phyloP scores from a whole-genome alignment of 2,888 invertebrate genomes.

The Yponomeuta sedellus region DNA sequence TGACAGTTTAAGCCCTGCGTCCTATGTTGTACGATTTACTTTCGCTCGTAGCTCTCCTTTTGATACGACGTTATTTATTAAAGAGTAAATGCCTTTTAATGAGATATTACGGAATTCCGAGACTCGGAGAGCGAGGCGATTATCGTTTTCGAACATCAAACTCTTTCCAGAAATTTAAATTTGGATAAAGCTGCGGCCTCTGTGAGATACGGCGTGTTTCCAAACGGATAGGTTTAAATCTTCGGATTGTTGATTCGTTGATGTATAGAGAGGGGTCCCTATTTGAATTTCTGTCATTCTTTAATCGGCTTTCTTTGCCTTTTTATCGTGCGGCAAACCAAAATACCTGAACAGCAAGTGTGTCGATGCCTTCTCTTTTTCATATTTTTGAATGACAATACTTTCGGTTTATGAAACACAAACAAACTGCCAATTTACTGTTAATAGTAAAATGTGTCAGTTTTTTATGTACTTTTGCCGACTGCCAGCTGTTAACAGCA shows the following conservation, averaged over 20 bases:
- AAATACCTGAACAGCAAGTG: no score
- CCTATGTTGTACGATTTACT: conserved; percentile 36
- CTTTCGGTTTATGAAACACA: no score
- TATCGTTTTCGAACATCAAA: conserved; percentile 64
- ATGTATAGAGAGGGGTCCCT: conserved; percentile 45
- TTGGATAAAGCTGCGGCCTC: conserved; percentile 53
- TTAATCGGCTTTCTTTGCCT: conserved; percentile 18
- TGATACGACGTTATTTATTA: conserved; percentile 43
- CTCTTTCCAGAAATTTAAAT: conserved; percentile 71
- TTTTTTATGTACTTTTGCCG: no score
- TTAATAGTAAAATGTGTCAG: no score
- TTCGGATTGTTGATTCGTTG: conserved; percentile 55
- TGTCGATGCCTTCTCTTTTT: no score
- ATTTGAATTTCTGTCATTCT: conserved; percentile 33
- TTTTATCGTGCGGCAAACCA: conserved; percentile 17
- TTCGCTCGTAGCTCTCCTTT: conserved; percentile 31
- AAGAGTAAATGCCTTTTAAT: conserved; percentile 50
- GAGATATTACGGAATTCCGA: conserved; percentile 68
- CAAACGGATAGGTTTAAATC: conserved; percentile 57
- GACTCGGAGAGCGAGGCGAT: conserved; percentile 40
- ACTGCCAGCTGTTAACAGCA: no score
- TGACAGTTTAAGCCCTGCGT: conserved; percentile 35
- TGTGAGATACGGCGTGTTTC: conserved; percentile 64
- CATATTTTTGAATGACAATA: no score
- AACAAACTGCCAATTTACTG: no score